Conservation (phyloP, 2,888 invertebrate species). For the Adineta ricciae region DNA sequence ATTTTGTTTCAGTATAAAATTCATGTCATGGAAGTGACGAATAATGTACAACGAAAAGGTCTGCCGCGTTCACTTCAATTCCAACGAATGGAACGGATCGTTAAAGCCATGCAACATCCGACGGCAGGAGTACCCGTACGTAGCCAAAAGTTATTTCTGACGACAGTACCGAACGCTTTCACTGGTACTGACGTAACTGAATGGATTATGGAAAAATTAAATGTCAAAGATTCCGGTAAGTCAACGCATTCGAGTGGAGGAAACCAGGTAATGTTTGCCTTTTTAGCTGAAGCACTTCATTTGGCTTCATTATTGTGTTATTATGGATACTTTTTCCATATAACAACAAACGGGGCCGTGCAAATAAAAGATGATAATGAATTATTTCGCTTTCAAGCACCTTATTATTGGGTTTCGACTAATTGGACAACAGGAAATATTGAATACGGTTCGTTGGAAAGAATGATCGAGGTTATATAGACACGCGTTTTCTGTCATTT, state of each 20-base stretch:
- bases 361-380: constrained; percentile 83
- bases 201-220: constrained; percentile 82
- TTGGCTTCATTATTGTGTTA: constrained; percentile 88
- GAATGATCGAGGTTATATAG: neutral
- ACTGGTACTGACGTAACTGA: constrained; percentile 81
- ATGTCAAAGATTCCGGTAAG: constrained; percentile 66
- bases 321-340: constrained; percentile 95
- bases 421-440: constrained; percentile 83
- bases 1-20: neutral
- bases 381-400: constrained; percentile 81
- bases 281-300: constrained; percentile 74
- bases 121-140: constrained; percentile 82
- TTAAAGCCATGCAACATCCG: constrained; percentile 88
- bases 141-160: constrained; percentile 85
- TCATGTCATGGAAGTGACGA: neutral
- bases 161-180: constrained; percentile 65
- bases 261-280: neutral
- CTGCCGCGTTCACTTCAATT: neutral
- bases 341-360: constrained; percentile 81
- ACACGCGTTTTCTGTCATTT: constrained; percentile 33
- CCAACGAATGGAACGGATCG: constrained; percentile 70
- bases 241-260: neutral
- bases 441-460: constrained; percentile 62
- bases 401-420: constrained; percentile 92
- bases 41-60: neutral